Percentiles rank a stretch among this genome's conserved stretches.
Evolutionary conservation across 2,888 invertebrate species (phyloP).

Genomic region (Charanyca ferruginea): DNA sequence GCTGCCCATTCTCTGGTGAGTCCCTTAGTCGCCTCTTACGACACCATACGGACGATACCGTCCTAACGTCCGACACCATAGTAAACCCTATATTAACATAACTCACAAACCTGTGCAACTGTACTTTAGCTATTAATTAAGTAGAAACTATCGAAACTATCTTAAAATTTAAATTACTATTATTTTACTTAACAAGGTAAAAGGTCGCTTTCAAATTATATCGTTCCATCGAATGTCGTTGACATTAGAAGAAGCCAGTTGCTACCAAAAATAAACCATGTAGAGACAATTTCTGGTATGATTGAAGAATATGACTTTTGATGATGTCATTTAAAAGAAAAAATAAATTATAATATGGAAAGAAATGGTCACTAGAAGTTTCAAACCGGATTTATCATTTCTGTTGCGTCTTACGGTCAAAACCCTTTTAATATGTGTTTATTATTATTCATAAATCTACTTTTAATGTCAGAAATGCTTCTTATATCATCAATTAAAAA

Average conservation of each 20-base stretch:
- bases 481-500: slow-evolving; percentile 14
- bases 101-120: neutral
- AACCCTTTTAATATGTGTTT: slow-evolving; percentile 15
- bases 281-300: slow-evolving; percentile 6
- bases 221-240: slow-evolving; percentile 42
- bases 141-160: neutral
- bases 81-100: neutral
- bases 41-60: too few species aligned
- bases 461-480: slow-evolving; percentile 2
- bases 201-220: slow-evolving; percentile 26
- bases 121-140: neutral
- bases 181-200: slow-evolving; percentile 25
- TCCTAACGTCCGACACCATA: too few species aligned
- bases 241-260: slow-evolving; percentile 41
- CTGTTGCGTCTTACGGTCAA: neutral
- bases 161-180: neutral
- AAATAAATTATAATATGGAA: neutral
- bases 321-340: slow-evolving; percentile 26
- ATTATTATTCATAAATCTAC: slow-evolving; percentile 9
- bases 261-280: slow-evolving; percentile 18
- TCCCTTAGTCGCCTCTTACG: too few species aligned
- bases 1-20: too few species aligned
- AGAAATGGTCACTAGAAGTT: slow-evolving; percentile 17
- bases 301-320: slow-evolving; percentile 16
- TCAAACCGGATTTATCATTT: slow-evolving; percentile 30